Conservation (phyloP, 2,797 vertebrate species). For the Aythya fuligula region DNA sequence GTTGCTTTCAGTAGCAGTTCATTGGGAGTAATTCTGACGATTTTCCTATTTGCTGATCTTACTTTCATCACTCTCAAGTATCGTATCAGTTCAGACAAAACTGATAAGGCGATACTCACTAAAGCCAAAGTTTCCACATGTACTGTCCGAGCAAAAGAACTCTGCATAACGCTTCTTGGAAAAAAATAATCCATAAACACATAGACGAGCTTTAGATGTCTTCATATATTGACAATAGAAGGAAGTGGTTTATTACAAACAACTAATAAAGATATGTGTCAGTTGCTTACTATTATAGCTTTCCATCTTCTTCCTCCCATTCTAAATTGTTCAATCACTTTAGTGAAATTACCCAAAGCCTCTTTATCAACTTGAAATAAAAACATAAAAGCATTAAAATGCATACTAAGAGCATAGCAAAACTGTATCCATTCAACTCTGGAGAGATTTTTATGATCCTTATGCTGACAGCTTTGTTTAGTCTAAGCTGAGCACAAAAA, state of each 20-base stretch:
- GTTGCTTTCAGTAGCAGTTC: background rate
- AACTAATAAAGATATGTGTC: background rate
- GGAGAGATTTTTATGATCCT: background rate
- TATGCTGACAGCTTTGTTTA: background rate
- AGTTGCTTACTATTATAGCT: background rate
- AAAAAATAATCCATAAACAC: background rate
- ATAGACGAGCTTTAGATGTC: background rate
- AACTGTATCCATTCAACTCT: background rate
- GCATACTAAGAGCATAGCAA: background rate
- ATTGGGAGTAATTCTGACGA: background rate
- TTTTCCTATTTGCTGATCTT: background rate
- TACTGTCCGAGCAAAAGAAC: background rate
- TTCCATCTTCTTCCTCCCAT: background rate
- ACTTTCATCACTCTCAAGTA: background rate
- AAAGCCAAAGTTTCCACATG: background rate
- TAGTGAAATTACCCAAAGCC: background rate
- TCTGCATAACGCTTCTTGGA: background rate
- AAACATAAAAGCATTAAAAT: background rate
- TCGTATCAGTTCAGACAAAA: background rate
- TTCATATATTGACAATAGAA: background rate
- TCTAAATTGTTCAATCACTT: background rate
- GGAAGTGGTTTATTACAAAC: background rate
- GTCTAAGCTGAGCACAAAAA: background rate
- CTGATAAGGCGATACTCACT: background rate
- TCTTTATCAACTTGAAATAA: slow-evolving; percentile 7